Evolutionary conservation across 2,888 invertebrate genomes (phyloP), one percentile per base, ranked within the genome.

Genomic region (Ornithoptera alexandrae): DNA sequence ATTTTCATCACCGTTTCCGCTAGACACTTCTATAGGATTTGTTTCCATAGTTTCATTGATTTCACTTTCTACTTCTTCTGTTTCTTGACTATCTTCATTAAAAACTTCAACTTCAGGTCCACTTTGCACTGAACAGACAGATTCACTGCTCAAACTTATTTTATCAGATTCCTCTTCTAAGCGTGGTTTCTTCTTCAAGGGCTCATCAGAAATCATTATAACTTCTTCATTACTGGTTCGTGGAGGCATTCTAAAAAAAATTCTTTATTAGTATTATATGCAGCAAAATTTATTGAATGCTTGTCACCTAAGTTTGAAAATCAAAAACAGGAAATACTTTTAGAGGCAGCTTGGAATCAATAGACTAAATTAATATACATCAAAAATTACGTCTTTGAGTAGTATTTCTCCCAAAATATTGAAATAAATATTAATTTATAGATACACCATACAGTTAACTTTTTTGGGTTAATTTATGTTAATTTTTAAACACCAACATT

Each of bases 131-230:
- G 88, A 86, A n/a, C 72, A 74, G 1, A 73, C 75, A 0, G 89
- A 88, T 2, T 83, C 86, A 63, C 89, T 90, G 72, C 89, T 89
- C 17, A 91, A 73, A 68, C 88, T 88, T 61, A 91, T 89, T 75
- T 84, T 82, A 15, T 88, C 89, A 15, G 73, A 71, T n/a, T 78
- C 79, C 20, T 78, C 77, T 39, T 78, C 80, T 24, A 84, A 46
- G 7, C 88, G 83, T 6, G 77, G 74, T 66, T 79, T 86, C 72
- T 92, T 92, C 18, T 61, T 78, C 1, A 74, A 67, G 0, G 92
- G 90, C 72, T 87, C 92, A 65, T 84, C 86, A 2, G 75, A 69
- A 72, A 87, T 81, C 3, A 80, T 79, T 70, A 85, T 82, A 2
- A 85, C 73, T 30, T 82, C 81, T 22, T 79, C 78, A 53, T 79